Conservation (phyloP, 1,140 invertebrate genomes). For the Belonocnema kinseyi region DNA sequence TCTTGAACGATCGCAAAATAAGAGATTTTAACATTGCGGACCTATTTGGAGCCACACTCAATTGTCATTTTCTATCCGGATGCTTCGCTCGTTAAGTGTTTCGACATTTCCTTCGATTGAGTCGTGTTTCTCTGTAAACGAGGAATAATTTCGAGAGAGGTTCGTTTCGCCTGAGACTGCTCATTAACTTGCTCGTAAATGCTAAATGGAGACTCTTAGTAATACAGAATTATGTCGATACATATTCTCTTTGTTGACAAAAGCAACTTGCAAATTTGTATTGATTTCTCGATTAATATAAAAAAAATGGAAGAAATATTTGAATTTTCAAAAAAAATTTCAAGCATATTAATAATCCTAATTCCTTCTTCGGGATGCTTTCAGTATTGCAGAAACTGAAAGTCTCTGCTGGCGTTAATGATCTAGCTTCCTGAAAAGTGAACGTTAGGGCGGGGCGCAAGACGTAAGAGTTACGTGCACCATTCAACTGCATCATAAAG, state of each 20-base stretch:
- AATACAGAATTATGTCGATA: neutral
- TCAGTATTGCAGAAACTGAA: constrained; percentile 9
- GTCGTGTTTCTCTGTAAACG: neutral
- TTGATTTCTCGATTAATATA: too few relatives aligned
- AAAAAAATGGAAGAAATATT: too few relatives aligned
- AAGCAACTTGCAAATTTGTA: too few relatives aligned
- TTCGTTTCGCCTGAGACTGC: constrained; percentile 52
- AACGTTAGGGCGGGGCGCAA: constrained; percentile 13
- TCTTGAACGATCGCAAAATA: constrained; percentile 37
- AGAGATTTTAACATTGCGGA: constrained; percentile 48
- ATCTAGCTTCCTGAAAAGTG: constrained; percentile 11
- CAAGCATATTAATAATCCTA: constrained; percentile 14
- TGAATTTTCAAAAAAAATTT: too few relatives aligned
- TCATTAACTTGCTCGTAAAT: constrained; percentile 45
- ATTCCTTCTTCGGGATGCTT: neutral
- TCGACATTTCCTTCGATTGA: constrained; percentile 30
- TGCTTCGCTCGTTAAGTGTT: constrained; percentile 34
- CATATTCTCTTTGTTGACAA: too few relatives aligned
- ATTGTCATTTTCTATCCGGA: constrained; percentile 10
- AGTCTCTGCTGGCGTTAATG: constrained; percentile 7
- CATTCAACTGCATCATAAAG: constrained; percentile 24
- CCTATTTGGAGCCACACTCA: constrained; percentile 45
- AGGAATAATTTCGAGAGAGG: constrained; percentile 53
- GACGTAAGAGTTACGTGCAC: constrained; percentile 19
- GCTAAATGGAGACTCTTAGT: constrained; percentile 29